These are phyloP conservation scores for Chrysina gloriosa DNA, from an alignment of 2,888 invertebrate genomes.

Conservation along the genomic window DNA sequence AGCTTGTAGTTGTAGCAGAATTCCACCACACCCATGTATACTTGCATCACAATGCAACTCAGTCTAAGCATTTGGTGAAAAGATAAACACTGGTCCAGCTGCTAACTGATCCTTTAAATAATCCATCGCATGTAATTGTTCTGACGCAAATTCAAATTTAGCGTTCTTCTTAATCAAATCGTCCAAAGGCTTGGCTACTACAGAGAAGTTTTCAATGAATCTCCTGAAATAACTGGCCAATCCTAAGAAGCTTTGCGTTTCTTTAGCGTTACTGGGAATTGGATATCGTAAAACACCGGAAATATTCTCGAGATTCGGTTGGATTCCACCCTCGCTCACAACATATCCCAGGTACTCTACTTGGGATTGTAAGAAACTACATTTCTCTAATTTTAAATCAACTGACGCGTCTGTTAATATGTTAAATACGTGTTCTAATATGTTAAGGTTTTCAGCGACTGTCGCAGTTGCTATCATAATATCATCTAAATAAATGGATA, in stretches of 20 bases:
- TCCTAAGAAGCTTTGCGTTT: conserved; percentile 52
- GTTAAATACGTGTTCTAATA: conserved; percentile 18
- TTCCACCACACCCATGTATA: conserved; percentile 54
- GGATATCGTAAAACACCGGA: conserved; percentile 50
- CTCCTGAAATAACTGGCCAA: conserved; percentile 53
- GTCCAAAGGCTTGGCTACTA: conserved; percentile 54
- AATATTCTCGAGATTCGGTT: conserved; percentile 46
- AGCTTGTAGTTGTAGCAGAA: conserved; percentile 55
- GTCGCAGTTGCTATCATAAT: neutral
- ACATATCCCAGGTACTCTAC: conserved; percentile 47
- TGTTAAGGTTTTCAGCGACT: neutral
- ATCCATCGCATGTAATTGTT: conserved; percentile 48
- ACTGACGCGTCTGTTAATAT: neutral
- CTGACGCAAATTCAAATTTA: conserved; percentile 49
- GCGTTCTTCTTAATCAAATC: conserved; percentile 50
- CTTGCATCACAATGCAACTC: conserved; percentile 59
- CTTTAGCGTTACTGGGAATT: conserved; percentile 45
- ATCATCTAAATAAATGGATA: conserved; percentile 42
- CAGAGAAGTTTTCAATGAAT: conserved; percentile 49
- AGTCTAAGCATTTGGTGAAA: conserved; percentile 54
- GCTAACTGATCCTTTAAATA: conserved; percentile 47
- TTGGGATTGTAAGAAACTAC: conserved; percentile 46
- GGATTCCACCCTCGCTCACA: conserved; percentile 46
- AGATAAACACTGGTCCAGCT: conserved; percentile 54
- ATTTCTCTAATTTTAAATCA: conserved; percentile 45